phyloP scores from a whole-genome alignment of 2,113 vertebrate species.

The Pardalotus punctatus region DNA sequence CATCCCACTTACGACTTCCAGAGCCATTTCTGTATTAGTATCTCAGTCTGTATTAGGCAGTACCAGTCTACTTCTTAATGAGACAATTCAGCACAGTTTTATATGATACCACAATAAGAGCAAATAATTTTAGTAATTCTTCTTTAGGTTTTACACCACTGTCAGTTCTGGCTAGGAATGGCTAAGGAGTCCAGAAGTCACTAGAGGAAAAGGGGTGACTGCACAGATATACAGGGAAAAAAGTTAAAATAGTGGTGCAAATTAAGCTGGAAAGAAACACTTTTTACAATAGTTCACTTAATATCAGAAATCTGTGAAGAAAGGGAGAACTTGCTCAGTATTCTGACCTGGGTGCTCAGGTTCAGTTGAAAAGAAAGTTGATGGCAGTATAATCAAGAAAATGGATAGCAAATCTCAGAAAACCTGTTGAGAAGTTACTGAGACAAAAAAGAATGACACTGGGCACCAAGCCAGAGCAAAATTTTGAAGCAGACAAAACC shows the following conservation, averaged over 20 bases:
- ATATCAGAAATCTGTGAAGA: neutral
- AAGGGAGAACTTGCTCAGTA: neutral
- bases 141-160: neutral
- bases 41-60: neutral
- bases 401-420: neutral
- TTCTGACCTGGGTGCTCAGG: neutral
- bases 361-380: neutral
- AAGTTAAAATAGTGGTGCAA: neutral
- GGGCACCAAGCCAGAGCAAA: neutral
- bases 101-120: neutral
- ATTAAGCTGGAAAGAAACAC: neutral
- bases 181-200: neutral
- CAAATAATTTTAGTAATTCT: neutral
- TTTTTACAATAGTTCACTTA: neutral
- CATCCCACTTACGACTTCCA: neutral
- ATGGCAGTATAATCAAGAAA: neutral
- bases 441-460: neutral
- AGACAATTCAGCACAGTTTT: neutral
- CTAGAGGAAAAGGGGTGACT: neutral
- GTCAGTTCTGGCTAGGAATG: neutral
- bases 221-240: neutral
- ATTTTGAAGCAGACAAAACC: neutral
- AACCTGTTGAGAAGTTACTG: neutral
- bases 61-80: neutral
- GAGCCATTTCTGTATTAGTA: neutral